Base-by-base conservation (phyloP, 53 echinoderm and acorn worm species). In the Holothuria scabra region DNA sequence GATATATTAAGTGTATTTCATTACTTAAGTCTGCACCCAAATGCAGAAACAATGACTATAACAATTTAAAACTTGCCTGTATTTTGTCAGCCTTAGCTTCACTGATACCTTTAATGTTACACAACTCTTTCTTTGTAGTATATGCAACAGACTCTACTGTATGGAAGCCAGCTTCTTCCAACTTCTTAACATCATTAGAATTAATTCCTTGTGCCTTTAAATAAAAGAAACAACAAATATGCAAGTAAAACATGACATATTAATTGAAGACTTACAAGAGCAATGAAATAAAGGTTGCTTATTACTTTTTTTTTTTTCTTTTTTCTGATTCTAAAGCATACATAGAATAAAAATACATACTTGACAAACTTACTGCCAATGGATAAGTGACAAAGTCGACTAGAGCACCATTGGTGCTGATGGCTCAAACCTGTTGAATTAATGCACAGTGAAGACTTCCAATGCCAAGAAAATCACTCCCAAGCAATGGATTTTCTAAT, bases 61-160 rank as follows among this genome's bases (percentile, higher is more conserved):
- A n/a, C 41, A 41, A 41, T 6, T 41, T 10, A 60, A 11, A 24
- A 13, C 18, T 65, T 86, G 94, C 97, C 94, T 90, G 83, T 28
- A 97, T 93, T 86, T 97, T 97, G 66, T 97, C 97, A 41, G 94
- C 94, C 67, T 97, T 97, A 60, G 94, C 93, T 44, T 97, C 97
- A 85, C 97, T 97, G 87, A 97, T 97, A 14, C 97, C 97, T 46
- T 97, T 97, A 44, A 97, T 91, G 66, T 94, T 88, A 65, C 93
- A 94, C 35, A 97, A 76, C 49, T 97, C 94, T 82, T 97, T 97
- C 87, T 97, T 97, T 44, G 97, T 94, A 6, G 97, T 82, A 80
- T 97, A 97, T 18, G 97, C 97, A 14, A 97, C 97, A 22, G 91
- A 88, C 67, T 97, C 97, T 12, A 97, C 97, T 3, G 97, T 97